phyloP scores from a whole-genome alignment of 2,797 vertebrate species.

The Acanthopagrus latus region DNA sequence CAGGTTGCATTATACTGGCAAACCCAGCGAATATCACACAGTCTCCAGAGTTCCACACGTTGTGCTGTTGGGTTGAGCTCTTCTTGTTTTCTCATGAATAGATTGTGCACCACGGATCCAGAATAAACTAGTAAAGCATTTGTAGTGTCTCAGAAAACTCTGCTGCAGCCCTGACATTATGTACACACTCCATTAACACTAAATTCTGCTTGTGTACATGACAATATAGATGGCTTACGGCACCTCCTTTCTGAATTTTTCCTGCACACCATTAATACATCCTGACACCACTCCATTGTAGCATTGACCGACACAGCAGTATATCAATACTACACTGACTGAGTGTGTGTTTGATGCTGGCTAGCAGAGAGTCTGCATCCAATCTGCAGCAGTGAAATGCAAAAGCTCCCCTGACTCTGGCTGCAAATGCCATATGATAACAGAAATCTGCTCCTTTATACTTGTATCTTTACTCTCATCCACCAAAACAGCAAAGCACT shows the following conservation, averaged over 20 bases:
- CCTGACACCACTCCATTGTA: slow-evolving; percentile 18
- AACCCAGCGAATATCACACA: slow-evolving; percentile 7
- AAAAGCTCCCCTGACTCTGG: slow-evolving; percentile 22
- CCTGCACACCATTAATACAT: slow-evolving; percentile 14
- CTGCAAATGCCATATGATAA: slow-evolving; percentile 23
- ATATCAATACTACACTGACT: slow-evolving; percentile 2
- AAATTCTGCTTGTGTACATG: slow-evolving; percentile 15
- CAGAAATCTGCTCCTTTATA: slow-evolving; percentile 32
- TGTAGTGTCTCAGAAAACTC: background rate
- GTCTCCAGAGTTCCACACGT: background rate
- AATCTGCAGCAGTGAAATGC: slow-evolving; percentile 25
- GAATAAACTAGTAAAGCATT: slow-evolving; percentile 17
- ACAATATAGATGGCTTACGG: slow-evolving; percentile 18
- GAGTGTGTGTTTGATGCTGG: slow-evolving; percentile 27
- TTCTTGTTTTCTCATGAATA: slow-evolving; percentile 37
- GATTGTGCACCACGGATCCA: slow-evolving; percentile 2
- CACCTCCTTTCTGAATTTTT: slow-evolving; percentile 26
- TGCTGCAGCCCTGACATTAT: slow-evolving; percentile 1
- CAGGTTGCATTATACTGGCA: slow-evolving; percentile 22
- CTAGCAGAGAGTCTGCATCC: background rate
- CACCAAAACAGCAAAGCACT: slow-evolving; percentile 28
- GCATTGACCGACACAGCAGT: background rate
- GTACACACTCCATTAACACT: slow-evolving; percentile 23
- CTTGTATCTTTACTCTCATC: slow-evolving; percentile 40
- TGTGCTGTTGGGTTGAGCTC: slow-evolving; percentile 3